Base-by-base conservation (phyloP, 2,888 invertebrate genomes). In the Hydrotaea cyrtoneurina region DNA sequence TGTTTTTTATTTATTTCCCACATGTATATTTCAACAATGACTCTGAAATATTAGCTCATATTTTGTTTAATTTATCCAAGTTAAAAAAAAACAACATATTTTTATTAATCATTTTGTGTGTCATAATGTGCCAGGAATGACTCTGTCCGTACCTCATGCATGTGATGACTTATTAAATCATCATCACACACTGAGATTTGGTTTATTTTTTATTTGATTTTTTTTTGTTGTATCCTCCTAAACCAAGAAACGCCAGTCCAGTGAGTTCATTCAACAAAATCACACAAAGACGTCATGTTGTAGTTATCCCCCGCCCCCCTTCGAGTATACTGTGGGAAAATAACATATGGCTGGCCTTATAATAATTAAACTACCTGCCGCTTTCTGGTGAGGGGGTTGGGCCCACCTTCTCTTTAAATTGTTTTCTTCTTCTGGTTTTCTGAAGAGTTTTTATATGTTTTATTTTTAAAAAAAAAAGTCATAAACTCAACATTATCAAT, bases 341-440 rank as follows among this genome's bases (percentile, higher is more conserved):
- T 57, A 31, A 15, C 66, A 80, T 66, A 73, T 74, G 80, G 31
- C n/a, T n/a, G n/a, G n/a, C n/a, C n/a, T n/a, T n/a, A n/a, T n/a
- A n/a, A n/a, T n/a, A n/a, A n/a, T n/a, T n/a, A n/a, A n/a, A n/a
- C n/a, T n/a, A n/a, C n/a, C n/a, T n/a, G n/a, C n/a, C n/a, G n/a
- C n/a, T n/a, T n/a, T n/a, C n/a, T n/a, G n/a, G n/a, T n/a, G n/a
- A n/a, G n/a, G n/a, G n/a, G n/a, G n/a, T n/a, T n/a, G n/a, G n/a
- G n/a, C n/a, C n/a, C n/a, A n/a, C n/a, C n/a, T n/a, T n/a, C n/a
- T n/a, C n/a, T n/a, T n/a, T n/a, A n/a, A n/a, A n/a, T n/a, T n/a
- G n/a, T n/a, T n/a, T n/a, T n/a, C n/a, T n/a, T n/a, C n/a, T n/a
- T n/a, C n/a, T n/a, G n/a, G n/a, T n/a, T n/a, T n/a, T n/a, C n/a